phyloP scores from a whole-genome alignment of 2,797 vertebrate genomes.

The Argya squamiceps region DNA sequence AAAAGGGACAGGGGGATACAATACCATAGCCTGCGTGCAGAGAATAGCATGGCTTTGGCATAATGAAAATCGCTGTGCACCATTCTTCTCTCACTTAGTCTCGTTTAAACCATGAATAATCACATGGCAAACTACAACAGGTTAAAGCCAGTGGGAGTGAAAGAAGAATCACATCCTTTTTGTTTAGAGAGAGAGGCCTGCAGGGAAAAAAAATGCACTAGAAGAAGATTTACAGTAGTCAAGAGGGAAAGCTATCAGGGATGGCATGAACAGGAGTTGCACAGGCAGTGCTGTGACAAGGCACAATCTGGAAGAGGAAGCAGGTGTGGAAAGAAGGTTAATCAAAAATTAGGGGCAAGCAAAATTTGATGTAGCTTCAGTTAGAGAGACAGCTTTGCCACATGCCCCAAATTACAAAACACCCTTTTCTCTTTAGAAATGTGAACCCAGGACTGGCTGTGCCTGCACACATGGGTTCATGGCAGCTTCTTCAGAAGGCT shows the following conservation, averaged over 20 bases:
- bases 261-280: not conserved
- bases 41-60: not conserved
- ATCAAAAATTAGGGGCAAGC: not conserved
- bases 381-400: not conserved
- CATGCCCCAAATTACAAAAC: not conserved
- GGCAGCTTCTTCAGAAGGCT: not conserved
- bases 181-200: constrained; percentile 4
- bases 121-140: constrained; percentile 34
- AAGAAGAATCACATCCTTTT: constrained; percentile 15
- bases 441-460: not conserved
- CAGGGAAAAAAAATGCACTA: not conserved
- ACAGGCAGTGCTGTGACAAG: not conserved
- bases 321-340: not conserved
- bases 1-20: constrained; percentile 18
- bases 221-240: constrained; percentile 24
- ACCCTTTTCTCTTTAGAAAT: not conserved
- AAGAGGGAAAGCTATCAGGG: not conserved
- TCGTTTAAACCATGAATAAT: constrained; percentile 34
- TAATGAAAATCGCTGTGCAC: constrained; percentile 9
- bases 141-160: constrained; percentile 25
- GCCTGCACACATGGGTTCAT: not conserved
- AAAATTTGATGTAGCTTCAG: not conserved
- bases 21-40: not conserved
- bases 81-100: constrained; percentile 35
- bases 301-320: not conserved